Base-by-base conservation (phyloP, 1,140 invertebrate species). In the Neodiprion fabricii region DNA sequence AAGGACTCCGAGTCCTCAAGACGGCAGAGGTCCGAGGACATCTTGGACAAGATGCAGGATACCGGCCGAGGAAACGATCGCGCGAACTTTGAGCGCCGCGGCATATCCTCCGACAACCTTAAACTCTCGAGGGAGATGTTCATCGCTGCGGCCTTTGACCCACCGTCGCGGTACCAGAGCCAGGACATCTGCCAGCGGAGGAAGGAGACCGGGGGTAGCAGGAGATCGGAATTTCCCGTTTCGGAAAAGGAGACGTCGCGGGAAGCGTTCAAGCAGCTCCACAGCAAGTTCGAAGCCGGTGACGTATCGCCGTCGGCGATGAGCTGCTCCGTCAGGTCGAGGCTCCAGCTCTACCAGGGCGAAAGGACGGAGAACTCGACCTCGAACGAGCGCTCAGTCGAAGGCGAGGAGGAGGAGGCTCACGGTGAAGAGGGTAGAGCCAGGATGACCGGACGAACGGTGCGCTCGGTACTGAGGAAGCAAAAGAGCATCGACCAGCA, bases 51-150 rank as follows among this genome's bases (percentile, higher is more conserved):
- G 53, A 79, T 71, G 70, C n/a, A 76, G n/a, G 75, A 77, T 9
- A 79, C 81, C 14, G 76, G 75, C 1, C 73, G 71, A 5, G 67
- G 14, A 23, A 48, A 10, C 12, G 23, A 70, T 8, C 61, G 66
- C 47, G 69, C 73, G 68, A 68, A 71, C n/a, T 84, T 86, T 23
- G 83, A 86, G 67, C 82, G 79, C 66, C 80, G 80, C 7, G 83
- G 81, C 3, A 82, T 82, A 1, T 87, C 86, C 0, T 85, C 84
- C 9, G 86, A 88, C 49, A 87, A 87, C 78, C 77, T 87, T 10
- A 74, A 79, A 40, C 50, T 76, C 9, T 78, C 77, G 70, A 73
- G n/a, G 11, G 28, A 75, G 80, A 53, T 71, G 73, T 40, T 75
- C 74, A 1, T 69, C 67, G 47, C 9, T 11, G 75, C 75, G 17